Evolutionary conservation across 1,140 invertebrate genomes (phyloP), one percentile per base, ranked within the genome.

Genomic region (Hyles vespertilio): DNA sequence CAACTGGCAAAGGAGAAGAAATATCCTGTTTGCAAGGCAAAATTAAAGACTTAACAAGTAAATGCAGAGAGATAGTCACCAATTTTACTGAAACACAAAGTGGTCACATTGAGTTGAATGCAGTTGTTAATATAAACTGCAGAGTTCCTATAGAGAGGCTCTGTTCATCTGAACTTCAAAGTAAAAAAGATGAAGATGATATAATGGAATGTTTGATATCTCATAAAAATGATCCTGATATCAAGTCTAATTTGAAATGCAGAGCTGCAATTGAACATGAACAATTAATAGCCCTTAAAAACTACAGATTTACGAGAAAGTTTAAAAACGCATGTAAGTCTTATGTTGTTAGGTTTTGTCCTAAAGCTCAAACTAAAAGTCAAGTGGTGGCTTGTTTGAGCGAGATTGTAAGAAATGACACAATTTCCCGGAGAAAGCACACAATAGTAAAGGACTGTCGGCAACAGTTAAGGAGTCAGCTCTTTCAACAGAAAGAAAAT

Each of bases 191-290:
- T 68, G 93, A 96, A 77, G 94, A 94, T 64, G 94, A 98, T 68
- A 93, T 99, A 63, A 95, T 99, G 93, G 95, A 98, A 49, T 99
- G 98, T 88, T 90, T 99, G 3, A 96, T 99, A 58, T 90, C 94
- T 58, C 94, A 98, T 75, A 99, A 99, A 91, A 97, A 98, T 85
- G 94, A 97, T 70, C 91, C 93, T 56, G 91, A 94, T 76, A 87
- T 95, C 53, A 92, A 92, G 65, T 90, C 92, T 32, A 93, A 95
- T 79, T 90, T 92, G 3, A 97, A 98, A 84, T 99, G 98, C 89
- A 91, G 94, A 65, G 95, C 95, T 32, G 97, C 97, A 59, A 95
- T 99, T 33, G 98, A 99, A 87, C 98, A 99, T 90, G 95, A 96
- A 77, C 96, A 97, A 89, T 89, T 98, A 48, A 95, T 98, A 51